Evolutionary conservation across 2,797 vertebrate genomes (phyloP).

Genomic region (Clarias laeviceps): DNA sequence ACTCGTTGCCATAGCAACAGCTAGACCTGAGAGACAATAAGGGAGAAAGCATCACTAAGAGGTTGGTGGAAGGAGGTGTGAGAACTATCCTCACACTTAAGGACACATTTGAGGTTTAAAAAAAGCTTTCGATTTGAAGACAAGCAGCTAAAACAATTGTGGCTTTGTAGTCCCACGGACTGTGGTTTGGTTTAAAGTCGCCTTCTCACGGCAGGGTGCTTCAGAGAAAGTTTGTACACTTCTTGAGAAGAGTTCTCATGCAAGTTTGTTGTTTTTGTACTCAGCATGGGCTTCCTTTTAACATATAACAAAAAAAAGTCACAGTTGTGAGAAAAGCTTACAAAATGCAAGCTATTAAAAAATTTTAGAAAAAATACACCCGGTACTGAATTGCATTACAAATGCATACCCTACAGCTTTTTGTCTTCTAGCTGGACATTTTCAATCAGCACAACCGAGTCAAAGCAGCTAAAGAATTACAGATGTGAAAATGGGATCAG

Average conservation of each 20-base stretch:
- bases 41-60: background rate
- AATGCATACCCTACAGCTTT: background rate
- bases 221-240: background rate
- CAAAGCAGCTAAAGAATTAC: conserved; percentile 5
- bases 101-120: background rate
- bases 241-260: background rate
- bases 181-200: background rate
- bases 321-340: background rate
- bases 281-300: conserved; percentile 9
- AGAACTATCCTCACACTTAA: background rate
- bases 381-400: background rate
- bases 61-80: background rate
- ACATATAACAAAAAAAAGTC: background rate
- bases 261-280: background rate
- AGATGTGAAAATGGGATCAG: conserved; percentile 14
- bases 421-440: background rate
- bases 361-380: background rate
- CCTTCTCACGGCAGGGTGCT: background rate
- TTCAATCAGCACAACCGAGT: background rate
- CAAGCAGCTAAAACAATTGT: background rate
- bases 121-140: background rate
- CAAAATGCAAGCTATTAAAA: background rate
- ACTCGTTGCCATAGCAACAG: conserved; percentile 89
- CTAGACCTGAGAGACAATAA: conserved; percentile 41
- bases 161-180: background rate